Evolutionary conservation across 2,113 vertebrate species (phyloP), one percentile per base, ranked within the genome.

Genomic region (Hyla sarda): DNA sequence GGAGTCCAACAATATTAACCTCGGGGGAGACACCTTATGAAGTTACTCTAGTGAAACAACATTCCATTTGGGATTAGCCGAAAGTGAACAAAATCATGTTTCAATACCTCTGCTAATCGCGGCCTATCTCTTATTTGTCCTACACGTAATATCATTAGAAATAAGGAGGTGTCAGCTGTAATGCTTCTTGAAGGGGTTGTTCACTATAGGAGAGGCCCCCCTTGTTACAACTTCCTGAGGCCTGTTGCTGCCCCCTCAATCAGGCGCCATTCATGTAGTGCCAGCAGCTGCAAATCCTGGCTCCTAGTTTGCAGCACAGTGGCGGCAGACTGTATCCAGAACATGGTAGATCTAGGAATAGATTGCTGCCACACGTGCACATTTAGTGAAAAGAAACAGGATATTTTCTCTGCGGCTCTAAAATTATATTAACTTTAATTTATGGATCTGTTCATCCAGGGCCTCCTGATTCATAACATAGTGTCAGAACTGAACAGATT

Each of bases 1-100:
- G 80, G 60, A 82, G 25, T 48, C 41, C 58, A 82, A 30, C 45
- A 48, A 50, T 82, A 82, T 82, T 82, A 82, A 82, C 80, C 80
- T 67, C 62, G 16, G 62, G 62, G 58, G 80, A 67, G 58, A 67
- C 17, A 30, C 58, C 80, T 80, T 60, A 82, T 52, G 80, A 82
- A 80, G 56, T 47, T 81, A 25, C 56, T 65, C 78, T 16, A 16
- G 80, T 13, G 45, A 82, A 52, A 71, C 80, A 50, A 50, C 41
- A 48, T 50, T 50, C 41, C 80, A 69, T 82, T 52, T 69, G 62
- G 60, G 60, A 82, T 82, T 82, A 69, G 62, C 30, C 10, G 65
- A 48, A 50, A 82, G 41, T 50, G 45, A 82, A 32, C 62, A 71
- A 47, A 77, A 69, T 69, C 45, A 32, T 50, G 62, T 67, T 65